A percentile compares a stretch with the other conserved stretches of the same genome.
phyloP scores from a whole-genome alignment of 2,797 vertebrate species.

The Anas bahamensis region DNA sequence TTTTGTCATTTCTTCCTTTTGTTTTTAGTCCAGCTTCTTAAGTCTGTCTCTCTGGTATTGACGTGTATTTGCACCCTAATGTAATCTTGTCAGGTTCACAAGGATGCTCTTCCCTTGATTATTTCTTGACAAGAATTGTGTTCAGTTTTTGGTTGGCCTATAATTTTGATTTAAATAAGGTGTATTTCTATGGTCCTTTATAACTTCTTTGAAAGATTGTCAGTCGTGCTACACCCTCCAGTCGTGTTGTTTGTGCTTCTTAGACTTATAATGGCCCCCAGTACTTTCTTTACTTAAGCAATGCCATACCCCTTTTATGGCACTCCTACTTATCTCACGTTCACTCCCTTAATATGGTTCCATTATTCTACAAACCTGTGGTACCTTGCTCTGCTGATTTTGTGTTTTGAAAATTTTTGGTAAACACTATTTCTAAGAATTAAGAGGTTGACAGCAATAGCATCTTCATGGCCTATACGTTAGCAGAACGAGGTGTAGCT shows the following conservation, averaged over 20 bases:
- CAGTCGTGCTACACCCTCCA: not conserved
- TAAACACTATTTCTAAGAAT: not conserved
- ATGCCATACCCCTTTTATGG: not conserved
- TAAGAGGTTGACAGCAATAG: not conserved
- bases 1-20: not conserved
- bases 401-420: not conserved
- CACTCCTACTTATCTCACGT: not conserved
- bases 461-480: not conserved
- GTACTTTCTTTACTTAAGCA: not conserved
- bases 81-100: not conserved
- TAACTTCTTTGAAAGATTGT: not conserved
- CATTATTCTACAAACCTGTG: not conserved
- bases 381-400: rapidly evolving
- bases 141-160: not conserved
- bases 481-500: not conserved
- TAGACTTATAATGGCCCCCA: not conserved
- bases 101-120: not conserved
- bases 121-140: not conserved
- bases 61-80: not conserved
- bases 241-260: not conserved
- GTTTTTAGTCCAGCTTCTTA: not conserved
- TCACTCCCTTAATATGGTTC: not conserved
- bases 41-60: not conserved
- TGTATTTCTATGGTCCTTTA: not conserved
- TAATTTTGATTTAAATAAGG: not conserved